Evolutionary conservation across 2,888 invertebrate species (phyloP).

Genomic region (Epirrhoe alternata): DNA sequence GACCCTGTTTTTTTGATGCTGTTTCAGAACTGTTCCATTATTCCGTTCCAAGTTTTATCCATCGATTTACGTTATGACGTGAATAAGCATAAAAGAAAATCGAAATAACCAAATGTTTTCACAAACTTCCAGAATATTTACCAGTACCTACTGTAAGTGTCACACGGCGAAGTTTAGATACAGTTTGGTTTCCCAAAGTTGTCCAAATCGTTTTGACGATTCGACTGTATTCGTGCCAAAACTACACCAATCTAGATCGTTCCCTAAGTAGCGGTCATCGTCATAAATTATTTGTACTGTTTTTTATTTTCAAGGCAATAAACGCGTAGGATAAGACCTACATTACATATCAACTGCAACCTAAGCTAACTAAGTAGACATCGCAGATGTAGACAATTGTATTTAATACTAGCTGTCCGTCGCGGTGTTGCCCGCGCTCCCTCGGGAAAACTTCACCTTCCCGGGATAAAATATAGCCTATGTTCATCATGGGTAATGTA

Average conservation of each 20-base stretch:
- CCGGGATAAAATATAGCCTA: no score
- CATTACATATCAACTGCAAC: no score
- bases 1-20: no score
- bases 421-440: no score
- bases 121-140: not conserved
- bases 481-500: no score
- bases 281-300: not conserved
- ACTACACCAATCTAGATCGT: slow-evolving; percentile 11
- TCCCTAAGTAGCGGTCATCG: not conserved
- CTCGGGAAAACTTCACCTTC: no score
- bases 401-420: no score
- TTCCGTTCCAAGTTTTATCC: not conserved
- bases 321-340: not conserved
- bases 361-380: no score
- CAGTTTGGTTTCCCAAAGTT: slow-evolving; percentile 7
- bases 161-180: slow-evolving; percentile 5
- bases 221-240: slow-evolving; percentile 23
- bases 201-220: slow-evolving; percentile 18
- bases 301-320: not conserved
- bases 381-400: no score
- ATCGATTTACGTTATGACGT: not conserved
- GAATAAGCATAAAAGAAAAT: not conserved
- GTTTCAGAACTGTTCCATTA: no score
- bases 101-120: not conserved
- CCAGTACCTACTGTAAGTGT: not conserved